Base-by-base conservation (phyloP, 1,140 invertebrate species). In the Pinna nobilis region DNA sequence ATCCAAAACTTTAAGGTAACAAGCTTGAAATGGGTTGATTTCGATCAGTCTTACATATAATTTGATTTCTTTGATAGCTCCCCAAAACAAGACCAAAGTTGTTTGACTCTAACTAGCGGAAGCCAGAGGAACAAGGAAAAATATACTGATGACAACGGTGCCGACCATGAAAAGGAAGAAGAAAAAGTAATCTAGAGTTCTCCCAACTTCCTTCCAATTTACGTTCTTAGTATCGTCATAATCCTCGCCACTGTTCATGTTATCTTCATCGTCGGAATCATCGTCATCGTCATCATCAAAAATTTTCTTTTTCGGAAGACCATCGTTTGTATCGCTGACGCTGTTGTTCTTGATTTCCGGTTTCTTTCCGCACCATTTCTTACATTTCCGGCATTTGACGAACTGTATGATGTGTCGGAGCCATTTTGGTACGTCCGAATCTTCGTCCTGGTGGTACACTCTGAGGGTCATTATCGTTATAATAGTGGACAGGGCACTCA, bases 71-170 rank as follows among this genome's bases (percentile, higher is more conserved):
- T n/a, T n/a, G n/a, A n/a, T n/a, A n/a, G n/a, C n/a, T n/a, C n/a
- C n/a, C n/a, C n/a, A n/a, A n/a, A n/a, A n/a, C n/a, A n/a, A n/a
- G n/a, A n/a, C n/a, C n/a, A n/a, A n/a, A n/a, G n/a, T n/a, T n/a
- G n/a, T n/a, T n/a, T n/a, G n/a, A n/a, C n/a, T n/a, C n/a, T n/a
- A n/a, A n/a, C n/a, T n/a, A n/a, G n/a, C n/a, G n/a, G n/a, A n/a
- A n/a, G 67, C 73, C 25, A 75, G 37, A 5, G 73, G 73, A 37
- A 70, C 47, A 9, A 75, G 25, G 59, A 75, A 75, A 51, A 75
- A 75, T 18, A 65, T n/a, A n/a, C 66, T 20, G 7, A 75, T 68
- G 23, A 64, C 20, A 30, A 70, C 9, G 11, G 66, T 70, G 1
- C 67, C 60, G 25, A 75, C 28, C 7, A 75, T 15, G 41, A 70